Conservation (phyloP, 2,888 invertebrate genomes). For the Zaprionus obscuricornis region DNA sequence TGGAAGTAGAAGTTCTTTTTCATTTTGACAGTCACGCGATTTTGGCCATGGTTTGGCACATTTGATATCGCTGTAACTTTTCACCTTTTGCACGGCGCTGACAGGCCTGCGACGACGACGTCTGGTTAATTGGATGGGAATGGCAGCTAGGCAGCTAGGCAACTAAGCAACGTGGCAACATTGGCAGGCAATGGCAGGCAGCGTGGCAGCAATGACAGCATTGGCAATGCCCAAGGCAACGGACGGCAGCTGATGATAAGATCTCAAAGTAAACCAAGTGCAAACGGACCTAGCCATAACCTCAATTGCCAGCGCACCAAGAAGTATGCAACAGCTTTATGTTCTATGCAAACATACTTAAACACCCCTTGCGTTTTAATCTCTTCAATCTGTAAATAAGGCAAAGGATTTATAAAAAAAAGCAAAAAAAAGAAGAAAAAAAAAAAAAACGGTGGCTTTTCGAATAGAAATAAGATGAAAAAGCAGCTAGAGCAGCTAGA, state of each 20-base stretch:
- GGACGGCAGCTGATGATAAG: constrained; percentile 48
- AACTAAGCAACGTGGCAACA: background rate
- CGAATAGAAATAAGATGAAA: no score
- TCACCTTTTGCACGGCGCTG: constrained; percentile 59
- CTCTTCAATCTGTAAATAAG: constrained; percentile 36
- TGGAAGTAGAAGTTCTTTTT: no score
- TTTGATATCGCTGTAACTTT: constrained; percentile 70
- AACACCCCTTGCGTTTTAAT: constrained; percentile 35
- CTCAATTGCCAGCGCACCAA: constrained; percentile 24
- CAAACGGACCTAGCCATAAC: constrained; percentile 20
- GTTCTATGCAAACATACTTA: constrained; percentile 55
- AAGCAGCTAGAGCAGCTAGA: no score
- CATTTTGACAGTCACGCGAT: constrained; percentile 69
- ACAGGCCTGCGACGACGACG: constrained; percentile 45
- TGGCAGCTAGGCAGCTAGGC: constrained; percentile 8
- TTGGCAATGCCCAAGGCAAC: constrained; percentile 34
- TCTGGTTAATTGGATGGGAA: constrained; percentile 67
- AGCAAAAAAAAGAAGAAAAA: background rate
- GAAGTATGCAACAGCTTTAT: constrained; percentile 46
- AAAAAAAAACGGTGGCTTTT: background rate
- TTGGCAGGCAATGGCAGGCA: background rate
- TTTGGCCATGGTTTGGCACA: constrained; percentile 57
- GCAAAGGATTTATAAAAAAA: constrained; percentile 3
- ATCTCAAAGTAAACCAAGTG: constrained; percentile 40
- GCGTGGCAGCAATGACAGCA: background rate